Conservation (phyloP, 2,797 vertebrate genomes). For the Acanthurus leucopareius region DNA sequence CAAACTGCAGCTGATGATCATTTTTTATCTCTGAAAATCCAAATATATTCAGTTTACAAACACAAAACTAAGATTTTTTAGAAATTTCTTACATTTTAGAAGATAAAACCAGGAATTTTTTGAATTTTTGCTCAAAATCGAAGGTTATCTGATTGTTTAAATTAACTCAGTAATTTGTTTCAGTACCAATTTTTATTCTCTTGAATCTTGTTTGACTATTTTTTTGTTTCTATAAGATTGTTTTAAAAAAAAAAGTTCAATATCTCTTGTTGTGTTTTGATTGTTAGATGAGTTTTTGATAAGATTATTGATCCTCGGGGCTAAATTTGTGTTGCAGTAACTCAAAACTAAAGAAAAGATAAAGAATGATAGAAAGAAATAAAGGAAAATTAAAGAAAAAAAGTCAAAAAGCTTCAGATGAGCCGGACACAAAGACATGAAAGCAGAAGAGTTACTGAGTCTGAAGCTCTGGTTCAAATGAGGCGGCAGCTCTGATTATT, state of each 20-base stretch:
- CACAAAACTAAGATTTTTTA: not conserved
- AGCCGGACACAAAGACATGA: too few species aligned
- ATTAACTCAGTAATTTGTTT: not conserved
- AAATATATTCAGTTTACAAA: not conserved
- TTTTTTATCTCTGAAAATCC: not conserved
- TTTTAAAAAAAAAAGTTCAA: too few species aligned
- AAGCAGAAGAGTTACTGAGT: not conserved
- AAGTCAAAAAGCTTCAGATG: too few species aligned
- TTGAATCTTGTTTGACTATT: not conserved
- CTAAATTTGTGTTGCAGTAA: too few species aligned
- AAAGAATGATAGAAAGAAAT: too few species aligned
- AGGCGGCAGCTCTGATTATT: constrained; percentile 11
- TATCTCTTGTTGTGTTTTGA: too few species aligned
- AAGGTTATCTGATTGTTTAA: not conserved
- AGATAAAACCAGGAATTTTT: not conserved
- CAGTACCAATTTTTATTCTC: not conserved
- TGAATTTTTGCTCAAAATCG: not conserved
- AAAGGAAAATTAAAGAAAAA: too few species aligned
- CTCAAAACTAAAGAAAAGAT: too few species aligned
- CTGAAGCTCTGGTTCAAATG: not conserved
- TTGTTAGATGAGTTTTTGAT: too few species aligned
- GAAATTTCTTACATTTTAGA: not conserved
- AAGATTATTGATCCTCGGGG: too few species aligned
- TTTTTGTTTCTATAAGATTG: not conserved
- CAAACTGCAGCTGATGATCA: not conserved